These are phyloP conservation scores for Orientallactaga sibirica DNA, from an alignment of 2,797 vertebrate species.

Conservation along the genomic window DNA sequence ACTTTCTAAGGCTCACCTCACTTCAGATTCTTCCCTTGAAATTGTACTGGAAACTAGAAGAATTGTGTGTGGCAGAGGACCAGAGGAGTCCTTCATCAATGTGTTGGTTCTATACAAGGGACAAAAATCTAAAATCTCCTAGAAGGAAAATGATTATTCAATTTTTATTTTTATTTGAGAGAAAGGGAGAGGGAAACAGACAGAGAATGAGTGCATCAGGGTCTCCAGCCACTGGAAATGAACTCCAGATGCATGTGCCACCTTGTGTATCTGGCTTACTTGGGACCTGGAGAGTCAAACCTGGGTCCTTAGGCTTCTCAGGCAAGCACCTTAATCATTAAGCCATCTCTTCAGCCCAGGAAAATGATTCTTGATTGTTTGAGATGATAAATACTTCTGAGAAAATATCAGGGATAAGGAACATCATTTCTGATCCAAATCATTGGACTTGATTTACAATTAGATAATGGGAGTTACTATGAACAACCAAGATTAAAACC, in stretches of 20 bases:
- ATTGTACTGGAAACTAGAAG: neutral
- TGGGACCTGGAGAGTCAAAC: no score
- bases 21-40: neutral
- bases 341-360: neutral
- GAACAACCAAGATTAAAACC: neutral
- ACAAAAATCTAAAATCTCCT: neutral
- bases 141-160: no score
- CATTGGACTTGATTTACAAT: neutral
- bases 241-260: no score
- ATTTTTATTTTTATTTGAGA: no score
- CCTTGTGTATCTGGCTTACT: no score
- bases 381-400: neutral
- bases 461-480: no score
- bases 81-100: neutral
- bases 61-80: neutral
- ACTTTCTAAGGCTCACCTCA: neutral
- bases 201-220: no score
- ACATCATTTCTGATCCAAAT: neutral
- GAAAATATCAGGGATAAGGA: neutral
- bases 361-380: no score
- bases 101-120: fast-evolving
- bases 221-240: no score
- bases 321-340: no score
- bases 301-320: no score
- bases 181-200: no score